Evolutionary conservation across 2,113 vertebrate genomes (phyloP).

Genomic region (Corythoichthys intestinalis): DNA sequence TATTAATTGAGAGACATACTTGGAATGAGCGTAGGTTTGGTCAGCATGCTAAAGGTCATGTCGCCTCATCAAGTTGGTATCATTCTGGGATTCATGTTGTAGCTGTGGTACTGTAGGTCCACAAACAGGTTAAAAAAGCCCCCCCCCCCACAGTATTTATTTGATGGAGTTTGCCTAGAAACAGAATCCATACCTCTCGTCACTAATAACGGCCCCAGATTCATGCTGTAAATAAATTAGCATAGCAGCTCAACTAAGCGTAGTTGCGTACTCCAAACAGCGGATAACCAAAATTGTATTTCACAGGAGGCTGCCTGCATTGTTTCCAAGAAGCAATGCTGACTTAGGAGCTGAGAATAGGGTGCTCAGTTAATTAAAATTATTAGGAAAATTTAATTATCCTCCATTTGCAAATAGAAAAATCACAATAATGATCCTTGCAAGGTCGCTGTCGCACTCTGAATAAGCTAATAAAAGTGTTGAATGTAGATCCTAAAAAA

Average conservation of each 20-base stretch:
- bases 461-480: slow-evolving; percentile 20
- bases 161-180: slow-evolving; percentile 65
- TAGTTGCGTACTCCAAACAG: slow-evolving; percentile 17
- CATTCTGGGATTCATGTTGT: slow-evolving; percentile 47
- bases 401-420: slow-evolving; percentile 5
- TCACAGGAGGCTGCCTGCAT: slow-evolving; percentile 13
- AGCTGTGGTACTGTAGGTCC: slow-evolving; percentile 25
- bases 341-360: slow-evolving; percentile 16
- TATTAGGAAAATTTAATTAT: slow-evolving; percentile 15
- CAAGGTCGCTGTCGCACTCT: neutral
- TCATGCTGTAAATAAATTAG: slow-evolving; percentile 46
- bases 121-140: slow-evolving; percentile 39
- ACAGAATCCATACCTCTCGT: slow-evolving; percentile 63
- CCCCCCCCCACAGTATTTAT: slow-evolving; percentile 43
- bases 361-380: slow-evolving; percentile 34
- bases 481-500: slow-evolving; percentile 22
- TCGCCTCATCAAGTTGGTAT: slow-evolving; percentile 30
- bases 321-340: slow-evolving; percentile 17
- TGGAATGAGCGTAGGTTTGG: slow-evolving; percentile 28
- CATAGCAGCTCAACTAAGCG: slow-evolving; percentile 29
- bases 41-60: slow-evolving; percentile 52
- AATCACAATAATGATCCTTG: slow-evolving; percentile 13
- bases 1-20: slow-evolving; percentile 44
- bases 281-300: slow-evolving; percentile 13
- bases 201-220: slow-evolving; percentile 34